Conservation (phyloP, 64 coral and sea anemone species). For the Porites lutea region DNA sequence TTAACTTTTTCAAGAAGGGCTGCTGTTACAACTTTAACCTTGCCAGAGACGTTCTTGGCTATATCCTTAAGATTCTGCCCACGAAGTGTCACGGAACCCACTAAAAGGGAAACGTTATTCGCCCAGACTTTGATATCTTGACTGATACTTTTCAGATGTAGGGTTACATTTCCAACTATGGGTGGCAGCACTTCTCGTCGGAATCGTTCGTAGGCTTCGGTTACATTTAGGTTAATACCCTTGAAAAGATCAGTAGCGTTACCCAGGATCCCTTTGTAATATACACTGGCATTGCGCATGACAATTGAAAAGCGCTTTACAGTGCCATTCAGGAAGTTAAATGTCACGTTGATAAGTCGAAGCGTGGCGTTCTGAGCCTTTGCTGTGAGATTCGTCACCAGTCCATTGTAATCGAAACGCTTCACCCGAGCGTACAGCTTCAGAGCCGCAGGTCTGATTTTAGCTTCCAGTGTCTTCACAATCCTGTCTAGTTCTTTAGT, state of each 20-base stretch:
- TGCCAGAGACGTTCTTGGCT: slow-evolving; percentile 45
- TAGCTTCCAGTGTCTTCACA: slow-evolving; percentile 67
- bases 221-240: slow-evolving; percentile 23
- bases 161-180: slow-evolving; percentile 39
- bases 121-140: slow-evolving; percentile 73
- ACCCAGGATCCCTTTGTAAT: slow-evolving; percentile 61
- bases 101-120: slow-evolving; percentile 74
- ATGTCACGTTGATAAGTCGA: slow-evolving; percentile 44
- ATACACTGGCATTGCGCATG: slow-evolving; percentile 54
- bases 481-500: slow-evolving; percentile 71
- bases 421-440: slow-evolving; percentile 69
- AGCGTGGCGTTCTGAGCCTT: slow-evolving; percentile 63
- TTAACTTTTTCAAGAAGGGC: slow-evolving; percentile 66
- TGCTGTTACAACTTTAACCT: slow-evolving; percentile 32
- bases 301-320: slow-evolving; percentile 63
- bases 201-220: slow-evolving; percentile 15
- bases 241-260: background rate
- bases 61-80: slow-evolving; percentile 60
- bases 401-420: slow-evolving; percentile 64
- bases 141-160: slow-evolving; percentile 76
- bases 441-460: slow-evolving; percentile 71
- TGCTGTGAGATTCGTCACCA: slow-evolving; percentile 48
- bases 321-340: slow-evolving; percentile 38
- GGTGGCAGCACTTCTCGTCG: slow-evolving; percentile 26
- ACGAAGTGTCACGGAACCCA: slow-evolving; percentile 65